A percentile compares a stretch with the other conserved stretches of the same genome.
phyloP scores from a whole-genome alignment of 2,888 invertebrate species.

The Lepidonotus clava region DNA sequence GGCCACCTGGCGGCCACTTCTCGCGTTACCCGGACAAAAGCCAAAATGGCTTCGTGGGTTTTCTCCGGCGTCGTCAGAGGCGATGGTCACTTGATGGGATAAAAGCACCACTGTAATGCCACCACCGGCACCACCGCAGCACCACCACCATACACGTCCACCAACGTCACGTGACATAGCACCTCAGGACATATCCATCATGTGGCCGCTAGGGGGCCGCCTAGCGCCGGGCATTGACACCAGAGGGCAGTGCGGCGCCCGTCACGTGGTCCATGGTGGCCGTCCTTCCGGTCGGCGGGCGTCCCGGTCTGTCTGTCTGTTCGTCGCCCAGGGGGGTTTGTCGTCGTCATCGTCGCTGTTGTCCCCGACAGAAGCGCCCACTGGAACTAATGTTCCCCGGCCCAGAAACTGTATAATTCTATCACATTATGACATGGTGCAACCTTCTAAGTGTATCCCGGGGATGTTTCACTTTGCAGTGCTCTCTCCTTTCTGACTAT shows the following conservation, averaged over 20 bases:
- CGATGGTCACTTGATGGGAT: slow-evolving; percentile 18
- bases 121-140: background rate
- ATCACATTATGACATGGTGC: background rate
- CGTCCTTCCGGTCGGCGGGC: background rate
- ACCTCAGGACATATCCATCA: background rate
- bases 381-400: background rate
- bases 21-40: slow-evolving; percentile 1
- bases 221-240: background rate
- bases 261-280: background rate
- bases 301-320: background rate
- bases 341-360: no score
- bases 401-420: background rate
- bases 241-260: background rate
- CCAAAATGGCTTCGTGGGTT: background rate
- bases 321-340: no score
- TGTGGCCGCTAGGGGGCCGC: background rate
- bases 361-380: no score
- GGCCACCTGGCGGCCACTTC: background rate
- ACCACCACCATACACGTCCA: no score
- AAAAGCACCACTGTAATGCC: background rate
- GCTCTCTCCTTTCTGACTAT: background rate
- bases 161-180: background rate
- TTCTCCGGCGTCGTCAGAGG: background rate
- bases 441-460: background rate
- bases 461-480: background rate